Percentiles rank a stretch among this genome's conserved stretches.
Evolutionary conservation across 2,113 vertebrate genomes (phyloP).

Genomic region (Opisthocomus hoazin): DNA sequence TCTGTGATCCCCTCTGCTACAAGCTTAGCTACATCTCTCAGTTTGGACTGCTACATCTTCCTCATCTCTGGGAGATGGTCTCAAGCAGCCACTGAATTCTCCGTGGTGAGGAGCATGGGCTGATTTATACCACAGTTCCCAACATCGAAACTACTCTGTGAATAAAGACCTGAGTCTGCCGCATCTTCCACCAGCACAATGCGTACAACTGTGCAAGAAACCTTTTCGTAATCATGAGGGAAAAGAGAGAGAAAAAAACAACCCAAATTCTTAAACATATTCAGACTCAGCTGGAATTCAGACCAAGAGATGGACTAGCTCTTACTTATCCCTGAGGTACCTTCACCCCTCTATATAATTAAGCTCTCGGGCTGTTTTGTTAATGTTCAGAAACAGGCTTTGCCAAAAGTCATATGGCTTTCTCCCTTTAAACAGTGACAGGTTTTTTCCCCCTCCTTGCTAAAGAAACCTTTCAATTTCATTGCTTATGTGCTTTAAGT

Average conservation of each 20-base stretch:
- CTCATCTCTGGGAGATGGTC: not conserved
- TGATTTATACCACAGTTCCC: not conserved
- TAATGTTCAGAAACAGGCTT: constrained; percentile 67
- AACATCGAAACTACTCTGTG: fast-evolving
- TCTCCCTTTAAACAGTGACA: constrained; percentile 69
- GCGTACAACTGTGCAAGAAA: not conserved
- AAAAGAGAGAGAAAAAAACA: not conserved
- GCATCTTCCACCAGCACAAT: constrained; percentile 6
- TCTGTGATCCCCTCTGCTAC: too few species aligned
- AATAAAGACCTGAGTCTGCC: not conserved
- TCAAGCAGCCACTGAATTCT: not conserved
- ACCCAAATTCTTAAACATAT: constrained; percentile 56
- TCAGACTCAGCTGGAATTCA: constrained; percentile 64
- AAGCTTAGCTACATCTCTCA: not conserved
- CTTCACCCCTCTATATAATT: constrained; percentile 73
- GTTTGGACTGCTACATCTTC: not conserved
- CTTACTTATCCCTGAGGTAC: constrained; percentile 69
- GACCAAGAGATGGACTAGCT: constrained; percentile 69
- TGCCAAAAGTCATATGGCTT: constrained; percentile 74
- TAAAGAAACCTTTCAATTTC: constrained; percentile 75
- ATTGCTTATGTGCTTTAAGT: constrained; percentile 66
- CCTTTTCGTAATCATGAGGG: not conserved
- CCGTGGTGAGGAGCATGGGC: not conserved
- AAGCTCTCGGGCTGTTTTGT: constrained; percentile 74
- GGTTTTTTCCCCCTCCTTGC: constrained; percentile 52